Evolutionary conservation across 35 echinoderm and acorn worm species (phyloP).

Genomic region (Heliocidaris tuberculata): DNA sequence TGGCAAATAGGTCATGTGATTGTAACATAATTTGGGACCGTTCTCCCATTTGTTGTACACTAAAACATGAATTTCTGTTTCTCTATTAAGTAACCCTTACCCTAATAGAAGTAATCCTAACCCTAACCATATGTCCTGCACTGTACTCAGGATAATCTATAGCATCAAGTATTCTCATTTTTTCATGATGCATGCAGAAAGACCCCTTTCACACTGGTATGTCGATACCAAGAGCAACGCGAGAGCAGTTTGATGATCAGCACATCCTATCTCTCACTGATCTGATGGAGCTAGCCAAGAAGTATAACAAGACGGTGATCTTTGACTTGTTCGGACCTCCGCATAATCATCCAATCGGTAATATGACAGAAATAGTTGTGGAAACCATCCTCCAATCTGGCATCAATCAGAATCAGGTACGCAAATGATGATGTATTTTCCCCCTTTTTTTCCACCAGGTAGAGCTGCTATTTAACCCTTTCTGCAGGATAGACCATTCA

Average conservation of each 20-base stretch:
- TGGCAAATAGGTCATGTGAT: too few relatives aligned
- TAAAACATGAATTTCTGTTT: too few relatives aligned
- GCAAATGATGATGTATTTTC: too few relatives aligned
- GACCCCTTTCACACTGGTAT: conserved; percentile 67
- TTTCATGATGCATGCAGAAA: conserved; percentile 41
- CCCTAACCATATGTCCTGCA: neutral
- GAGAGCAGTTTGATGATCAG: conserved; percentile 51
- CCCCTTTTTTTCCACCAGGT: too few relatives aligned
- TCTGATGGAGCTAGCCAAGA: conserved; percentile 52
- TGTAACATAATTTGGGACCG: too few relatives aligned
- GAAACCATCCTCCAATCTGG: conserved; percentile 49
- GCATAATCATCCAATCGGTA: conserved; percentile 43
- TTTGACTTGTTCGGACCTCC: conserved; percentile 64
- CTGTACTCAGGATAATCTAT: neutral
- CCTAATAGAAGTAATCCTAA: neutral
- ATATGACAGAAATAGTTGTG: conserved; percentile 43
- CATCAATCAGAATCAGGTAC: conserved; percentile 61
- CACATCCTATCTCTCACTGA: conserved; percentile 47
- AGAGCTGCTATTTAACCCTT: too few relatives aligned
- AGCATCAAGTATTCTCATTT: neutral
- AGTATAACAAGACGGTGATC: conserved; percentile 51
- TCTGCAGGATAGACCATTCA: too few relatives aligned
- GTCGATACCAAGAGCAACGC: conserved; percentile 41
- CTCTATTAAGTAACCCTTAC: neutral
- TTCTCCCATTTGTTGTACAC: too few relatives aligned